These are phyloP conservation scores for Pedionomus torquatus DNA, from an alignment of 2,113 vertebrate genomes.

Conservation along the genomic window DNA sequence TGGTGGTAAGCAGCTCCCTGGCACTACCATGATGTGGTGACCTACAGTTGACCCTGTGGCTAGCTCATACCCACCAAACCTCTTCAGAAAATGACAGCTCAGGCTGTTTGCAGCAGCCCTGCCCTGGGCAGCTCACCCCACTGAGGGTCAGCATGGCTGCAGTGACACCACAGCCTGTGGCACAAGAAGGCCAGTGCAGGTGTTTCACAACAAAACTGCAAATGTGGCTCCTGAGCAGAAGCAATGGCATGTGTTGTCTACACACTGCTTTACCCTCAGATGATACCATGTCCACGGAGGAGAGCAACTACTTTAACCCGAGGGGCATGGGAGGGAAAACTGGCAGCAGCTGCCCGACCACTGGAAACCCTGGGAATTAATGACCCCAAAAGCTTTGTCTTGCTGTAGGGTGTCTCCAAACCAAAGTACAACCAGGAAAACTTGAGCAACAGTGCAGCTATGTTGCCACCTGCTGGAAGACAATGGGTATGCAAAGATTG, in stretches of 20 bases:
- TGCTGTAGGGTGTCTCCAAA: fast-evolving
- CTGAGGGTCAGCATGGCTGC: fast-evolving
- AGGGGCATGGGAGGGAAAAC: neutral
- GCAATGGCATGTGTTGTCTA: too few species aligned
- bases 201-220: neutral
- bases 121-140: neutral
- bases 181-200: neutral
- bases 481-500: fast-evolving
- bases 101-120: neutral
- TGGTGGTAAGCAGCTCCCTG: neutral
- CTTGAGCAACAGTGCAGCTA: neutral
- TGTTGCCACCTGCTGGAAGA: neutral
- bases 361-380: fast-evolving
- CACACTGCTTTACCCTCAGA: neutral
- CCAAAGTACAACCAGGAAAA: fast-evolving
- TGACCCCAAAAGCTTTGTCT: fast-evolving
- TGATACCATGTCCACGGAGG: fast-evolving
- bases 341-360: neutral
- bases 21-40: neutral
- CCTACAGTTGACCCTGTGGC: neutral
- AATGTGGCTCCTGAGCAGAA: neutral
- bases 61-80: neutral
- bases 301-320: fast-evolving
- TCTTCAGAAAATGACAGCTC: neutral
- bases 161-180: neutral